Conservation (phyloP, 2,113 vertebrate species). For the Hylia prasina region DNA sequence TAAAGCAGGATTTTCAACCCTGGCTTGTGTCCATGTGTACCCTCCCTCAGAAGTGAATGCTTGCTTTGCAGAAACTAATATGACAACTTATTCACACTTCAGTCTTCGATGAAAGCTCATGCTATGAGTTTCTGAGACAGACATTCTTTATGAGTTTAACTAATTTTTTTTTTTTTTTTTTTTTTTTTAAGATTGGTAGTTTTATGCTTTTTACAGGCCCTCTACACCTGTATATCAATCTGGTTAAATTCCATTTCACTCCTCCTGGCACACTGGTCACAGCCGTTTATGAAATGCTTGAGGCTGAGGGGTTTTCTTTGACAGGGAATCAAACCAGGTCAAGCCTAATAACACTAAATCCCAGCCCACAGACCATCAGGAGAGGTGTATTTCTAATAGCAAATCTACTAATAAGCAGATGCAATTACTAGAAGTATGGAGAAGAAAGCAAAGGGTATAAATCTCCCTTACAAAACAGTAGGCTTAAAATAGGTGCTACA, state of each 20-base stretch:
- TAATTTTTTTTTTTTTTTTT: no score
- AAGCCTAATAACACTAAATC: not conserved
- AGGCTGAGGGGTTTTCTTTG: not conserved
- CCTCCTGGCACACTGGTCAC: not conserved
- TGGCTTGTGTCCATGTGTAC: not conserved
- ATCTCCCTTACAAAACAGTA: not conserved
- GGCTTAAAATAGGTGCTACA: not conserved
- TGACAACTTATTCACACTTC: not conserved
- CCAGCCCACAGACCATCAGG: not conserved
- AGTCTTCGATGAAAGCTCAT: not conserved
- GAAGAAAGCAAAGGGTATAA: not conserved
- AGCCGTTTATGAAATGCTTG: not conserved
- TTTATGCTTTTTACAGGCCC: not conserved
- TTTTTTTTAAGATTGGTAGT: not conserved
- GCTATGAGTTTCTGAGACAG: not conserved
- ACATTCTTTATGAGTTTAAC: not conserved
- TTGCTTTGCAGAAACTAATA: not conserved
- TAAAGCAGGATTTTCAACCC: not conserved
- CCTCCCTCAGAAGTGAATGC: not conserved
- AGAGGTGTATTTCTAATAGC: not conserved
- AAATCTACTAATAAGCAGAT: slow-evolving; percentile 7
- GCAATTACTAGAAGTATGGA: not conserved
- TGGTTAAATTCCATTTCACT: not conserved
- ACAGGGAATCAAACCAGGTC: not conserved
- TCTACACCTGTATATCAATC: not conserved